Evolutionary conservation across 1,140 invertebrate species (phyloP).

Genomic region (Cherax destructor): DNA sequence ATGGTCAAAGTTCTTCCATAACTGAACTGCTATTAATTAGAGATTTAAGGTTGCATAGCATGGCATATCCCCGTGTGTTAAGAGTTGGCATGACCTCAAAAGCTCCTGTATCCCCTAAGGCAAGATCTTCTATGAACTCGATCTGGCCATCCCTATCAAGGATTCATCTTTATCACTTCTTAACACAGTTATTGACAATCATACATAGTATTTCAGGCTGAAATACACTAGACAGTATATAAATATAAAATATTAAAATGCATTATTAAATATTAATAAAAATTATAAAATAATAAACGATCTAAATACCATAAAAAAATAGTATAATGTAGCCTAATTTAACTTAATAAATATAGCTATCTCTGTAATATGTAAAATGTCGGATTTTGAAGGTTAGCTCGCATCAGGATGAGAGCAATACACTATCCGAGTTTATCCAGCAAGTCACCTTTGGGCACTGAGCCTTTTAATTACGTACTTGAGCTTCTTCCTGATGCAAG

Average conservation of each 20-base stretch:
- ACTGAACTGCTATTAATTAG: background rate
- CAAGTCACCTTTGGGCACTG: background rate
- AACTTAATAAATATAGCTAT: slow-evolving; percentile 54
- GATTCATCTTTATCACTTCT: slow-evolving; percentile 24
- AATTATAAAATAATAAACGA: slow-evolving; percentile 47
- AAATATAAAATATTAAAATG: slow-evolving; percentile 40
- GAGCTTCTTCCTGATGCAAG: slow-evolving; percentile 38
- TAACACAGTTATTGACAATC: slow-evolving; percentile 6
- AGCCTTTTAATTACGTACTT: slow-evolving; percentile 12
- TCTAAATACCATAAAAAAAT: slow-evolving; percentile 36
- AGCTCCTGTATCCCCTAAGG: slow-evolving; percentile 26
- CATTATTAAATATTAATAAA: slow-evolving; percentile 38
- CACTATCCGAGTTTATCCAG: background rate
- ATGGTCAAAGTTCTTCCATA: slow-evolving; percentile 4
- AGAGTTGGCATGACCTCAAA: slow-evolving; percentile 27
- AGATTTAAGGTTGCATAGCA: slow-evolving; percentile 45
- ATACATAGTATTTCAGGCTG: slow-evolving; percentile 3
- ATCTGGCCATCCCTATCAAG: slow-evolving; percentile 29
- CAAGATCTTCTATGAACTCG: slow-evolving; percentile 43
- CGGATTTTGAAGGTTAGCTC: slow-evolving; percentile 35
- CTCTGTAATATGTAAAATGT: slow-evolving; percentile 27
- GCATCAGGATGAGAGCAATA: slow-evolving; percentile 28
- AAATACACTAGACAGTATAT: slow-evolving; percentile 28
- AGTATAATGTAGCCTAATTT: slow-evolving; percentile 43
- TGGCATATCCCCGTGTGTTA: slow-evolving; percentile 27